Conservation (phyloP, 2,113 vertebrate species). For the Marmota monax region DNA sequence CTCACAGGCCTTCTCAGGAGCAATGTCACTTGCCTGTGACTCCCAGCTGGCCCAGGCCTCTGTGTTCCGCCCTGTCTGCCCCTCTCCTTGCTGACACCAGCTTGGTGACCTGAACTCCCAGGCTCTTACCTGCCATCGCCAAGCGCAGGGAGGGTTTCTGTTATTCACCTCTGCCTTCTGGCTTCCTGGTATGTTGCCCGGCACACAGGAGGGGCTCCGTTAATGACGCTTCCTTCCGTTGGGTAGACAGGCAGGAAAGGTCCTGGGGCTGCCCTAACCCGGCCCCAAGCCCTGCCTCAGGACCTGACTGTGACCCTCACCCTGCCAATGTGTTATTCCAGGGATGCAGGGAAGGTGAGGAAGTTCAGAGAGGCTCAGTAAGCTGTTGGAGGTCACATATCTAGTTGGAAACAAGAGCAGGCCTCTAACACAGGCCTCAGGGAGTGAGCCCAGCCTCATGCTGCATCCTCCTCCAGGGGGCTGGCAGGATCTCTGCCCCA, state of each 20-base stretch:
- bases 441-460: accelerated
- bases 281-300: neutral
- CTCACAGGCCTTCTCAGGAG: accelerated
- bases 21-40: accelerated
- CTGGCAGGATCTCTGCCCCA: accelerated
- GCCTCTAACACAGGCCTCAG: accelerated
- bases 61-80: neutral
- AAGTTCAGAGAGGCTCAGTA: neutral
- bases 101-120: neutral
- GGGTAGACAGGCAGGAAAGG: no score
- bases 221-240: neutral
- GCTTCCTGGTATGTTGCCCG: accelerated
- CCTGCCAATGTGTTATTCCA: neutral
- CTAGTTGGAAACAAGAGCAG: neutral
- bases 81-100: accelerated
- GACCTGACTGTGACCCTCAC: neutral
- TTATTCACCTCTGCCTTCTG: neutral
- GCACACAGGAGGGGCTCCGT: neutral
- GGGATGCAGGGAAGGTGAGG: neutral
- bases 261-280: accelerated
- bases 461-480: accelerated
- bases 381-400: neutral
- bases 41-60: neutral
- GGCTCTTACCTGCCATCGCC: no score
- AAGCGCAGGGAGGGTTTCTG: neutral